phyloP scores from a whole-genome alignment of 2,888 invertebrate genomes.

The Cepaea hortensis region DNA sequence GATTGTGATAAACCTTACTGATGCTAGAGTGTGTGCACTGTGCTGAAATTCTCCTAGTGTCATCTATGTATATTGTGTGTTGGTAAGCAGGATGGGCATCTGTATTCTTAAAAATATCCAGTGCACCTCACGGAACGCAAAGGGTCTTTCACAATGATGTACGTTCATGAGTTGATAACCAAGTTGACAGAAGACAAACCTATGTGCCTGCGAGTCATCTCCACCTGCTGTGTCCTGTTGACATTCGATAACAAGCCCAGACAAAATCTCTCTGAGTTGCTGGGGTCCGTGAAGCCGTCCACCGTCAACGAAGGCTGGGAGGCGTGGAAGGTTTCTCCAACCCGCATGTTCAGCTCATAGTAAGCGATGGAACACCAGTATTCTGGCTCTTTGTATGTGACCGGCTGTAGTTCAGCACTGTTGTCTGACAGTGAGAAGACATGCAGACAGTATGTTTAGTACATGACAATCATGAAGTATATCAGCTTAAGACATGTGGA shows the following conservation, averaged over 20 bases:
- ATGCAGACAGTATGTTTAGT: no score
- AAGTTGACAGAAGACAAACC: slow-evolving; percentile 61
- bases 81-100: background rate
- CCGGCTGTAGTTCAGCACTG: slow-evolving; percentile 81
- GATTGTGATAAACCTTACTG: no score
- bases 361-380: slow-evolving; percentile 99
- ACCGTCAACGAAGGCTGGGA: slow-evolving; percentile 84
- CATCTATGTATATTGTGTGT: no score
- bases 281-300: slow-evolving; percentile 99
- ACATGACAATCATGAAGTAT: no score
- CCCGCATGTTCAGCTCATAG: slow-evolving; percentile 97
- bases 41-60: no score
- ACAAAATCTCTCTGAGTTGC: slow-evolving; percentile 69
- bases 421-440: slow-evolving; percentile 32
- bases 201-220: slow-evolving; percentile 87
- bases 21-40: no score
- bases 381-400: slow-evolving; percentile 87
- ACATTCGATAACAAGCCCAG: no score
- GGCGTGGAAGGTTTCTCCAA: slow-evolving; percentile 88
- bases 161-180: no score
- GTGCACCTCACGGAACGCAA: no score
- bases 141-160: no score
- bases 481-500: no score
- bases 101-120: background rate
- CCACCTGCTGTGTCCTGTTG: slow-evolving; percentile 95